These are phyloP conservation scores for Threskiornis aethiopicus DNA, from an alignment of 2,797 vertebrate genomes.

Conservation along the genomic window DNA sequence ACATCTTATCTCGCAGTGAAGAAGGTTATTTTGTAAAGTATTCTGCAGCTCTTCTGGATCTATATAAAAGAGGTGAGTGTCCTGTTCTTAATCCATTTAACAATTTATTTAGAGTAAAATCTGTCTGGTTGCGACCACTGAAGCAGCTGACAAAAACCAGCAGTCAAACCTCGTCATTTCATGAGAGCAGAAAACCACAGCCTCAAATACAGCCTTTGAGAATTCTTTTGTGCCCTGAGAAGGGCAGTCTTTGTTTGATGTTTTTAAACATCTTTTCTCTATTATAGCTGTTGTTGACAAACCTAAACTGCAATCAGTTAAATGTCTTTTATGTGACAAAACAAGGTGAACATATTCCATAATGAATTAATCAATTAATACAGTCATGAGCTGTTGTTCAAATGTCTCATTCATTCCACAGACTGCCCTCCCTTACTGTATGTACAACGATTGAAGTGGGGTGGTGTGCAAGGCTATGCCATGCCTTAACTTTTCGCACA, in stretches of 20 bases:
- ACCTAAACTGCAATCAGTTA: background rate
- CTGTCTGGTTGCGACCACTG: background rate
- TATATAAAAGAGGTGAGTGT: slow-evolving; percentile 83
- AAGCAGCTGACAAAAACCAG: background rate
- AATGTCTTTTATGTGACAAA: background rate
- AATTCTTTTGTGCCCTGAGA: background rate
- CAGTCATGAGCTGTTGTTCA: background rate
- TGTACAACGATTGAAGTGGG: background rate
- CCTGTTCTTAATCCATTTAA: background rate
- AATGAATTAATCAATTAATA: background rate
- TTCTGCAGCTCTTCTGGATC: slow-evolving; percentile 76
- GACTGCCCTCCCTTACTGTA: background rate
- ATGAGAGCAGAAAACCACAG: background rate
- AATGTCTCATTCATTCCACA: background rate
- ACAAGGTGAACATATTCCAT: background rate
- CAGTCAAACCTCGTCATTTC: background rate
- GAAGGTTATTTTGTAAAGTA: slow-evolving; percentile 88
- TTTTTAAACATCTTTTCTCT: background rate
- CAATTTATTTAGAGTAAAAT: background rate
- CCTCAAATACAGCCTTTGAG: background rate
- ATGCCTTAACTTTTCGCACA: background rate
- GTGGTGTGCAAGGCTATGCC: background rate
- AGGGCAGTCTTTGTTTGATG: background rate
- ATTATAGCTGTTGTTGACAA: background rate
- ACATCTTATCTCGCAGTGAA: slow-evolving; percentile 71